Base-by-base conservation (phyloP, 2,797 vertebrate species). In the Hippoglossus hippoglossus region DNA sequence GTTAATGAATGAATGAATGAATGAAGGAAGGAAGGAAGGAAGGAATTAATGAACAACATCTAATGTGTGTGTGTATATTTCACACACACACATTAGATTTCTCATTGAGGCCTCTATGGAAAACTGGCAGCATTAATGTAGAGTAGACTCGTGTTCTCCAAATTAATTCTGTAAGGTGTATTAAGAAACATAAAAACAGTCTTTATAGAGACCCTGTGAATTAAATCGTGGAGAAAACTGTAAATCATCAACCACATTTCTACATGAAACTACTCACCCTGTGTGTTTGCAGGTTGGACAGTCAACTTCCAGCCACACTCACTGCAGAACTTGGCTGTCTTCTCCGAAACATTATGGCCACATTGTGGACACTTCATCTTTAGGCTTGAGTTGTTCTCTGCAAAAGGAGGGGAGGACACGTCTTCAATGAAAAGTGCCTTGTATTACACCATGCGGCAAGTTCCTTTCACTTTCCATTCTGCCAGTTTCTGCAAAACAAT, bases 311-410 rank as follows among this genome's bases (percentile, higher is more conserved):
- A 0, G 15, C 94, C 95, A 79, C 96, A 96, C 0, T 82, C 0
- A 71, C 95, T 94, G 87, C 96, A 96, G 88, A 95, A 96, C 2
- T 84, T 96, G 44, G 94, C 85, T 3, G 11, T 39, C 16, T 79
- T 44, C 60, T 95, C 92, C 56, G 31, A 0, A 75, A 79, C 46
- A 24, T 13, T 0, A n/a, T 93, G 76, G 2, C 0, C 0, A 81
- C 96, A 96, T 0, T 0, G 0, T 6, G 79, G 68, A 56, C 96
- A 96, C 91, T 93, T 85, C 94, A 96, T 95, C 57, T 79, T 90
- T 25, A 63, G 0, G 12, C 61, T 41, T 79, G 22, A 79, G 28
- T 6, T 46, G n/a, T 15, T 50, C 12, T 47, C 73, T 87, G 76
- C 18, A 76, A 61, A 66, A 61, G 2, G 54, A 69, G 57, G 44